Conservation (phyloP, 2,113 vertebrate genomes). For the Pao palembangensis region DNA sequence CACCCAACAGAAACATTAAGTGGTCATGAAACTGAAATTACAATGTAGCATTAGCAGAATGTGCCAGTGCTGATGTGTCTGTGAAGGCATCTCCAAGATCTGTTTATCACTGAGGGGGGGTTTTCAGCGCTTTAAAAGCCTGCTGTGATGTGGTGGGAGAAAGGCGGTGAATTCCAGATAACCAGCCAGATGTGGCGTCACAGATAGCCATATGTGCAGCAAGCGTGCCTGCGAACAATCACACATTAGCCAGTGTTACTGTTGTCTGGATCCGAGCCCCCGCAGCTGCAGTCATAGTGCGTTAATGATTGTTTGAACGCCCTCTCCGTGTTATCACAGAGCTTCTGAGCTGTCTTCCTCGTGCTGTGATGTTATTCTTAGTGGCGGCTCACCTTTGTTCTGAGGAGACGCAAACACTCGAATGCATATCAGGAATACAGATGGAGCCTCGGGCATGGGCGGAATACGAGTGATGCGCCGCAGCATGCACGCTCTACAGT, state of each 20-base stretch:
- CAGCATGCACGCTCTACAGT: background rate
- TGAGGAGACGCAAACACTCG: conserved; percentile 16
- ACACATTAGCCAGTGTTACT: conserved; percentile 13
- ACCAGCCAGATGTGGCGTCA: too few relatives aligned
- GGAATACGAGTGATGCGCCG: background rate
- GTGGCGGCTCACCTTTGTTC: conserved; percentile 31
- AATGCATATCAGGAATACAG: conserved; percentile 36
- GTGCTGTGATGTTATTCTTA: conserved; percentile 44
- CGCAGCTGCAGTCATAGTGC: conserved; percentile 8
- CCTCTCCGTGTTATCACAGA: conserved; percentile 16
- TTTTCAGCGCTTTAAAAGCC: too few relatives aligned
- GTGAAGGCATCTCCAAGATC: too few relatives aligned
- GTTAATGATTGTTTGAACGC: conserved; percentile 49
- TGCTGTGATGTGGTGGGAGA: too few relatives aligned
- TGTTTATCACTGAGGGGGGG: too few relatives aligned
- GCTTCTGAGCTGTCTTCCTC: conserved; percentile 22
- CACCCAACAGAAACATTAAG: background rate
- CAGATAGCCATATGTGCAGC: conserved; percentile 16
- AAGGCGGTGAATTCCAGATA: too few relatives aligned
- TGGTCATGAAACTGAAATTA: background rate
- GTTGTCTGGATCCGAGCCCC: conserved; percentile 28
- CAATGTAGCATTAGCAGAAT: too few relatives aligned
- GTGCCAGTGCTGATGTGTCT: too few relatives aligned
- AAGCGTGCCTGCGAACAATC: conserved; percentile 36
- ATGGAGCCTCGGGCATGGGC: conserved; percentile 6